Percentiles rank a stretch among this genome's conserved stretches.
Conservation (phyloP, 1,140 invertebrate species). For the Eufriesea mexicana region DNA sequence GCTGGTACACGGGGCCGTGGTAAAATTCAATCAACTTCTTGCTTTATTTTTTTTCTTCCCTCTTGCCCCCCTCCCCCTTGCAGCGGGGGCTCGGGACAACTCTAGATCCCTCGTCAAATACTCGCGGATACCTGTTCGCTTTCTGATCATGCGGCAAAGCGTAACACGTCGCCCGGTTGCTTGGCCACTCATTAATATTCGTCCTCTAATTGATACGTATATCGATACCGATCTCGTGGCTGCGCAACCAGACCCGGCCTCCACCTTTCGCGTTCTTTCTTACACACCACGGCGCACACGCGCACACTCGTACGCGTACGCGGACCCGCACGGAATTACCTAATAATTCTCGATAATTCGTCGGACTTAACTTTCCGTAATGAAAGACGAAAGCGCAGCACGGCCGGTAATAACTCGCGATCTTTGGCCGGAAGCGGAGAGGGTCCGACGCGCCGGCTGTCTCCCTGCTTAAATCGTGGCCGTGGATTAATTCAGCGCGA, state of each 20-base stretch:
- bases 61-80: not conserved
- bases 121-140: slow-evolving; percentile 49
- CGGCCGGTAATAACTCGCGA: slow-evolving; percentile 52
- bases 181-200: slow-evolving; percentile 70
- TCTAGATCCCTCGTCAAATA: slow-evolving; percentile 70
- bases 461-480: slow-evolving; percentile 5
- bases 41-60: slow-evolving; percentile 56
- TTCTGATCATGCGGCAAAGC: not conserved
- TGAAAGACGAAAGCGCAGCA: slow-evolving; percentile 32
- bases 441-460: not conserved
- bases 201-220: slow-evolving; percentile 68
- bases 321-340: too few species aligned
- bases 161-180: slow-evolving; percentile 33
- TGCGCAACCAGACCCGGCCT: too few species aligned
- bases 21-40: slow-evolving; percentile 72
- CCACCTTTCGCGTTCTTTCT: too few species aligned
- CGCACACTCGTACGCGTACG: too few species aligned
- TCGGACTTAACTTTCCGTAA: slow-evolving; percentile 58
- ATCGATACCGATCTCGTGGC: slow-evolving; percentile 61
- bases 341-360: slow-evolving; percentile 67
- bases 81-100: slow-evolving; percentile 41
- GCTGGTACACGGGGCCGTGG: slow-evolving; percentile 53
- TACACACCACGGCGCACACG: too few species aligned
- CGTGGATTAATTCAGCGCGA: slow-evolving; percentile 25
- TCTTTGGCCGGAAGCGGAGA: slow-evolving; percentile 25